Percentiles rank a stretch among this genome's conserved stretches.
These are phyloP conservation scores for Pogonocherus hispidulus DNA, from an alignment of 2,888 invertebrate species.

Conservation along the genomic window DNA sequence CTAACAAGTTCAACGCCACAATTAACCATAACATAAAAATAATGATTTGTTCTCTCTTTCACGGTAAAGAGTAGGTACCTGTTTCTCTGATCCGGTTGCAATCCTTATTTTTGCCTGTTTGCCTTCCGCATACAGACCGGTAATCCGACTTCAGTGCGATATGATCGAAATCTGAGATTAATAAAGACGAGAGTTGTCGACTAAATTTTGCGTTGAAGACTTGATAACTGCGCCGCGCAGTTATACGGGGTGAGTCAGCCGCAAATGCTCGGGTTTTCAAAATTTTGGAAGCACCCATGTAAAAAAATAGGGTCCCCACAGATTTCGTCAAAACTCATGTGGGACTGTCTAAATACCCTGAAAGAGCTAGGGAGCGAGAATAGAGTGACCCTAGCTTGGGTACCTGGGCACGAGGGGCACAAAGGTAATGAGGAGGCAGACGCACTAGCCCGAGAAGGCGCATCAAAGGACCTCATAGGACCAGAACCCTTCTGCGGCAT, in stretches of 20 bases:
- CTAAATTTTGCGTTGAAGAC: conserved; percentile 5
- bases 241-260: not conserved
- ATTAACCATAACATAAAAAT: conserved; percentile 10
- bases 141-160: not conserved
- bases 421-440: too few relatives aligned
- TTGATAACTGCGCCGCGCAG: not conserved
- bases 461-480: too few relatives aligned
- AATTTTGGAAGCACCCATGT: too few relatives aligned
- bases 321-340: too few relatives aligned
- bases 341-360: too few relatives aligned
- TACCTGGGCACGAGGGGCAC: too few relatives aligned
- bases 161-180: conserved; percentile 8
- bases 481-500: too few relatives aligned
- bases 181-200: not conserved
- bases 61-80: not conserved
- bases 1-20: conserved; percentile 9
- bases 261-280: too few relatives aligned
- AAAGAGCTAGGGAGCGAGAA: too few relatives aligned
- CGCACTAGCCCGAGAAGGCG: too few relatives aligned
- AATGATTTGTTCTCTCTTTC: conserved; percentile 5
- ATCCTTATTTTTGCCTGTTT: conserved; percentile 8
- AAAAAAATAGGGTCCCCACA: too few relatives aligned
- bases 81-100: conserved; percentile 16
- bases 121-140: conserved; percentile 5
- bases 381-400: too few relatives aligned